Base-by-base conservation (phyloP, 2,888 invertebrate species). In the Myathropa florea region DNA sequence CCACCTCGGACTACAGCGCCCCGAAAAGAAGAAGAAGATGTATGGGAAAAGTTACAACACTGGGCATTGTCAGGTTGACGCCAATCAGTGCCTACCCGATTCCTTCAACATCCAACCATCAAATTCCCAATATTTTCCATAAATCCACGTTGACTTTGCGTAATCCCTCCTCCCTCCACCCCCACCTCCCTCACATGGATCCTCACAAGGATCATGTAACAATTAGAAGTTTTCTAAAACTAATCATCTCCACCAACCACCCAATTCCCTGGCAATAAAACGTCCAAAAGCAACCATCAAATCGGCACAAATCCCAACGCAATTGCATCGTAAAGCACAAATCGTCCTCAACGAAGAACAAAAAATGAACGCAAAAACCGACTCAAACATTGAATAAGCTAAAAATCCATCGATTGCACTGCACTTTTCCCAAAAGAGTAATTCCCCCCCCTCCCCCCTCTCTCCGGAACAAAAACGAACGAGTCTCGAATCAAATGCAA, bases 371-470 rank as follows among this genome's bases (percentile, higher is more conserved):
- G 64, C 24, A 70, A 59, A 57, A 64, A 77, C 18, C 0, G 9
- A n/a, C 61, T 26, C n/a, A 67, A 61, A 55, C 61, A 61, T 63
- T 26, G 57, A 57, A 57, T 57, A 23, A 57, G 23, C 57, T 71
- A 46, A 57, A 64, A 71, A 85, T 73, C 64, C 82, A 85, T 82
- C 67, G 82, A 82, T 82, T 85, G 77, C n/a, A n/a, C 63, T 82
- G 81, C 76, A 82, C 77, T 82, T 82, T 85, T 85, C 85, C 82
- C 85, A 67, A 68, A 81, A 85, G 81, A 72, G 76, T 85, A 77
- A 84, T 76, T 81, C 76, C 39, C 76, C n/a, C 55, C 4, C n/a
- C 36, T 2, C 36, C 3, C n/a, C 14, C 36, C 14, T 3, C 2
- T 14, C 36, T n/a, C 7, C 4, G 18, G 4, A 4, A n/a, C n/a